These are phyloP conservation scores for Orthosia incerta DNA, from an alignment of 2,888 invertebrate species.

Conservation along the genomic window DNA sequence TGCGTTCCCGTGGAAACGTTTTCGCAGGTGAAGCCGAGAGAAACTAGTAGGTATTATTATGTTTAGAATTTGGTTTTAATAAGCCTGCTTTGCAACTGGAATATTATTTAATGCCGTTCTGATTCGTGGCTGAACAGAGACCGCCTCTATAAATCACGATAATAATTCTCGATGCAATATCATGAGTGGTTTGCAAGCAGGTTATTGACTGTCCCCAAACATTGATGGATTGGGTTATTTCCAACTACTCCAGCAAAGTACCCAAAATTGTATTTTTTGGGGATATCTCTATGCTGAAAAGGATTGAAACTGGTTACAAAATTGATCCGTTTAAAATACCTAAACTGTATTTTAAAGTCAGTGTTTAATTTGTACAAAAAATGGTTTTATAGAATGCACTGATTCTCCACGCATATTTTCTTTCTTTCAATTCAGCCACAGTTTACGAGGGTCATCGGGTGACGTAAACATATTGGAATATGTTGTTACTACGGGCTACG, in stretches of 20 bases:
- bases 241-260: background rate
- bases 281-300: background rate
- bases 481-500: conserved; percentile 17
- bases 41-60: no score
- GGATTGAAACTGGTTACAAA: no score
- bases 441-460: background rate
- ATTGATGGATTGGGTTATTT: conserved; percentile 3
- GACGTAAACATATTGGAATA: no score
- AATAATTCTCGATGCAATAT: conserved; percentile 12
- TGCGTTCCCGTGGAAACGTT: no score
- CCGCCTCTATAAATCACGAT: background rate
- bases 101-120: background rate
- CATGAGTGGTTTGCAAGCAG: background rate
- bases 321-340: no score
- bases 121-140: background rate
- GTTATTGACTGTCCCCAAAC: background rate
- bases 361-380: no score
- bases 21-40: no score
- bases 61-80: no score
- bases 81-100: no score
- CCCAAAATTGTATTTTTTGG: background rate
- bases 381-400: no score
- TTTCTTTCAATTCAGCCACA: background rate
- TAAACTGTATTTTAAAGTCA: no score
- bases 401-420: no score